Evolutionary conservation across 2,888 invertebrate species (phyloP), one percentile per base, ranked within the genome.

Genomic region (Lasioglossum marginatum): DNA sequence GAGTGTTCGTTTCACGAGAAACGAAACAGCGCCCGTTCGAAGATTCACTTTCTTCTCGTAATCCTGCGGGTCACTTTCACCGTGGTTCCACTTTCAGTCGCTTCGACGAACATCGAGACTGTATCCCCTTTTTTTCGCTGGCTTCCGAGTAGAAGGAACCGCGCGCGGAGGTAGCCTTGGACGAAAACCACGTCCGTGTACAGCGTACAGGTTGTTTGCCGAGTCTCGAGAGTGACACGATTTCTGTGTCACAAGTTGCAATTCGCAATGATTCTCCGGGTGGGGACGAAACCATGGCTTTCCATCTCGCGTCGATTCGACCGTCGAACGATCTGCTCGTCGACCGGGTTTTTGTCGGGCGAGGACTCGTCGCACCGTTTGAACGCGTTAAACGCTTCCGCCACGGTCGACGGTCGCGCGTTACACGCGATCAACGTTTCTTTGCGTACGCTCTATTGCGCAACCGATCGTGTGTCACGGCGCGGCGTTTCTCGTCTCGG

Each of bases 1-100:
- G 34, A 48, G 4, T 4, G 72, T 23, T 23, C 19, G 63, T 68
- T 45, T 37, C 23, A 4, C 57, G 45, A 75, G 57, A 40, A 48
- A 27, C 34, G 12, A 43, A 71, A 40, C 48, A 43, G n/a, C 34
- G 52, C 52, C 48, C 77, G 68, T n/a, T 37, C 82, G 63, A 78
- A 81, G 90, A 91, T 92, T 93, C 90, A 89, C 93, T 93, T 93
- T 93, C 92, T 91, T 93, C 85, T 90, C 89, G 81, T 88, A 88
- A 90, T 91, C 90, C 89, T 92, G 87, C 87, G 80, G 87, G 87
- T 87, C 88, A 88, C 93, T 93, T 93, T 93, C 92, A 92, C 93
- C 92, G 86, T 75, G 85, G 85, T 76, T 79, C 77, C 75, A 84
- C 88, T 84, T 87, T 87, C 81, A 83, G 83, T 70, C 87, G 88